Evolutionary conservation across 2,113 vertebrate species (phyloP).

Genomic region (Sylvietta virens): DNA sequence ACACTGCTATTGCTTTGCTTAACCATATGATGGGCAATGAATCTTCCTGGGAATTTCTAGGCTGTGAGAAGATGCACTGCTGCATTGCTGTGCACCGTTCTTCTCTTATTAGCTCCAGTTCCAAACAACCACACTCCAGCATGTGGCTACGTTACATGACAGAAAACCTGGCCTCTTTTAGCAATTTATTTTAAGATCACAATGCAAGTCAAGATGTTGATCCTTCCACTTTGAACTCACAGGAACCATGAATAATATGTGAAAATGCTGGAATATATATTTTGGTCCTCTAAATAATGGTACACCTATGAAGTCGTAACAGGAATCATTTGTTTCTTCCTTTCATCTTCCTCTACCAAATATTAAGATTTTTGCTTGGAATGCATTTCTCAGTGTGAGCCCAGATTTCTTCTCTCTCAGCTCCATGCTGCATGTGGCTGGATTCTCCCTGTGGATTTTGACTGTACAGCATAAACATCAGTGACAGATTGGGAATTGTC

Average conservation of each 20-base stretch:
- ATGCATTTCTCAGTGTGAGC: slow-evolving; percentile 2
- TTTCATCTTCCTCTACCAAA: slow-evolving; percentile 37
- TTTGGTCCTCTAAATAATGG: neutral
- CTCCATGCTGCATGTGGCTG: slow-evolving; percentile 30
- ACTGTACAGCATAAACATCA: slow-evolving; percentile 70
- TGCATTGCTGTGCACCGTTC: neutral
- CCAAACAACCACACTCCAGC: neutral
- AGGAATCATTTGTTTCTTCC: neutral
- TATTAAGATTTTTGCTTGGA: slow-evolving; percentile 22
- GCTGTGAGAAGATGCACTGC: neutral
- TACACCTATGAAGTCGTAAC: neutral
- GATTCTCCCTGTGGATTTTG: slow-evolving; percentile 51
- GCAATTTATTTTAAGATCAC: neutral
- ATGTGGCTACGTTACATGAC: fast-evolving
- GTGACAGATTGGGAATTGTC: slow-evolving; percentile 69
- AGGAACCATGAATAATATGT: neutral
- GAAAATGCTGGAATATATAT: neutral
- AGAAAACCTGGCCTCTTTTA: neutral
- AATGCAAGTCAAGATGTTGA: neutral
- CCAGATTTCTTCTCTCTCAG: slow-evolving; percentile 48
- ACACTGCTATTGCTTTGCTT: neutral
- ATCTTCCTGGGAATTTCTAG: neutral
- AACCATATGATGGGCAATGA: neutral
- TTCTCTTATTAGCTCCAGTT: neutral
- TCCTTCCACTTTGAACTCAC: neutral